phyloP scores from a whole-genome alignment of 2,888 invertebrate genomes.

The Amphiduros pacificus region DNA sequence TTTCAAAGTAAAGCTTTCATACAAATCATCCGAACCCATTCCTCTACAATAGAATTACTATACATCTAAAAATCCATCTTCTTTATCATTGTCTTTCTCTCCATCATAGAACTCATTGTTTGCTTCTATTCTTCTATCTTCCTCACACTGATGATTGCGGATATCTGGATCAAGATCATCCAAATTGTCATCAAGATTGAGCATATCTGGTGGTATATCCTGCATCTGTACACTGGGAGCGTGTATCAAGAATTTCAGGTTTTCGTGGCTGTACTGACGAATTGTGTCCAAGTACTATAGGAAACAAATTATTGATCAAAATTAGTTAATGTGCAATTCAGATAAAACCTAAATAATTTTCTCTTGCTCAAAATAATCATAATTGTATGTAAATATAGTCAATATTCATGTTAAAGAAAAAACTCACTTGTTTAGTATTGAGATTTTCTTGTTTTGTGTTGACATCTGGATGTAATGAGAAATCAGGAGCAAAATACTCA shows the following conservation, averaged over 20 bases:
- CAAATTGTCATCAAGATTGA: conserved; percentile 50
- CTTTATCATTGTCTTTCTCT: conserved; percentile 58
- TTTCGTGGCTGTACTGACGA: conserved; percentile 83
- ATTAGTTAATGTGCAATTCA: not conserved
- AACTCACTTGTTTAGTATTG: conserved; percentile 77
- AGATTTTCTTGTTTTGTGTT: conserved; percentile 84
- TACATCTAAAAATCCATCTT: conserved; percentile 54
- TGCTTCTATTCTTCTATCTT: conserved; percentile 43
- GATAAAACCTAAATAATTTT: no score
- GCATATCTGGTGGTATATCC: conserved; percentile 80
- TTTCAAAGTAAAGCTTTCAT: no score
- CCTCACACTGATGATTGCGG: conserved; percentile 5
- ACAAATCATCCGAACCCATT: no score
- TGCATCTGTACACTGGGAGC: conserved; percentile 97
- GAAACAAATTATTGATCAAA: conserved; percentile 1
- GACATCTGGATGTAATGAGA: conserved; percentile 91
- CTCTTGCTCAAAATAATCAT: not conserved
- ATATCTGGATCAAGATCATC: conserved; percentile 22
- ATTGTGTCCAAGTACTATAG: conserved; percentile 87
- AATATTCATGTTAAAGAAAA: no score
- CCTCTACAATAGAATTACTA: no score
- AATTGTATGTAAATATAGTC: no score
- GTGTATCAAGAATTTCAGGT: conserved; percentile 85
- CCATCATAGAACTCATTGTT: conserved; percentile 59
- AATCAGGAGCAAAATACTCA: conserved; percentile 97